phyloP scores from a whole-genome alignment of 2,113 vertebrate genomes.

The Oreochromis spilurus region DNA sequence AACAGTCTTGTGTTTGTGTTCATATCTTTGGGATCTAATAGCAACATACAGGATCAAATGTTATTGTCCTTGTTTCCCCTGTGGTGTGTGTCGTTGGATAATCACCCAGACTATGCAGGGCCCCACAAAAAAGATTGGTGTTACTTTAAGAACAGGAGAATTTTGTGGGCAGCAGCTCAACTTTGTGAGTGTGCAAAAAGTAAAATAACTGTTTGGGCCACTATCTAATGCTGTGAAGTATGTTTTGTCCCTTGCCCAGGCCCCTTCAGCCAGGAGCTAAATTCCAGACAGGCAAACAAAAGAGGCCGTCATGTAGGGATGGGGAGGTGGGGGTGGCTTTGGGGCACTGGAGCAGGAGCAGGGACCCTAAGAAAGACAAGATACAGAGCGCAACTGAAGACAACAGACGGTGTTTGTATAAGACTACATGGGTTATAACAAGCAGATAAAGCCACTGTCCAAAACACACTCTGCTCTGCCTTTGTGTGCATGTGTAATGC shows the following conservation, averaged over 20 bases:
- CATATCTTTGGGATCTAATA: neutral
- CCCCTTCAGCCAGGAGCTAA: conserved; percentile 52
- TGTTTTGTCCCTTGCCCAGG: conserved; percentile 41
- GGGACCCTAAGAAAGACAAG: conserved; percentile 55
- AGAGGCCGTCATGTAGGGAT: conserved; percentile 21
- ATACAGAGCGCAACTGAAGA: conserved; percentile 15
- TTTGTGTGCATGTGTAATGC: conserved; percentile 41
- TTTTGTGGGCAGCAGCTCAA: neutral
- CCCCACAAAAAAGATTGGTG: conserved; percentile 5
- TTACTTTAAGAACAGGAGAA: conserved; percentile 26
- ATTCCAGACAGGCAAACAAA: conserved; percentile 74
- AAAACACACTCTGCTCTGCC: neutral
- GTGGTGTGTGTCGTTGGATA: neutral
- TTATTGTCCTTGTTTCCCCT: neutral
- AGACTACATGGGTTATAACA: neutral
- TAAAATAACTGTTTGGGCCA: neutral
- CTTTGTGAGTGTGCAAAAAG: neutral
- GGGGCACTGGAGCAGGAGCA: conserved; percentile 22
- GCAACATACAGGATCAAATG: neutral
- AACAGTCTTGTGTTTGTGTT: neutral
- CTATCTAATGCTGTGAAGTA: conserved; percentile 22
- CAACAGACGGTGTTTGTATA: neutral
- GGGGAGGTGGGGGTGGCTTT: conserved; percentile 6
- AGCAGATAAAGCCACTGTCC: neutral
- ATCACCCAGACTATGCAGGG: conserved; percentile 1